A percentile compares a stretch with the other conserved stretches of the same genome.
These are phyloP conservation scores for Aurelia aurita complex sp. Pacific DNA, from an alignment of 30 jellyfish, hydroid and myxozoan genomes.

Conservation along the genomic window DNA sequence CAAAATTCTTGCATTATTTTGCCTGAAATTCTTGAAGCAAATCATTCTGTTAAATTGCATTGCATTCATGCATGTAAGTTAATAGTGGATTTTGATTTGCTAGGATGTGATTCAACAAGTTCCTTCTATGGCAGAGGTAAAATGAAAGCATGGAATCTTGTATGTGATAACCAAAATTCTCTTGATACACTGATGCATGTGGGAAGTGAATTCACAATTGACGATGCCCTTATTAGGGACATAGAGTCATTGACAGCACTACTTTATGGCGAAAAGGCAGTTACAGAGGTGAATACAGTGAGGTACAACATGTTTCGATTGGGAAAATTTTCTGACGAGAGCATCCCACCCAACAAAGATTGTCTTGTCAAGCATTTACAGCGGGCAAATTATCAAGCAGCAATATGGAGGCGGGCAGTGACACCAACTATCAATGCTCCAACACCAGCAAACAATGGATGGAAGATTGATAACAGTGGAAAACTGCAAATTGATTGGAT, in stretches of 20 bases:
- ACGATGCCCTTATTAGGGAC: constrained; percentile 1
- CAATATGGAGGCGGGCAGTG: constrained; percentile 50
- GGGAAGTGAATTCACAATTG: constrained; percentile 27
- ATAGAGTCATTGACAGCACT: constrained; percentile 11
- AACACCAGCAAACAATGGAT: constrained; percentile 41
- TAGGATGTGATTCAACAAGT: constrained; percentile 73
- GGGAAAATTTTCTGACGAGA: constrained; percentile 54
- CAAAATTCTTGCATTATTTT: not conserved
- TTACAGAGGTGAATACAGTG: constrained; percentile 22
- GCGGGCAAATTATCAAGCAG: constrained; percentile 64
- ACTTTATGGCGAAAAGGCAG: constrained; percentile 37
- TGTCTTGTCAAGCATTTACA: constrained; percentile 34
- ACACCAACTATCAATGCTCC: constrained; percentile 48
- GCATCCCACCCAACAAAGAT: constrained; percentile 56
- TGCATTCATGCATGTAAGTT: not conserved
- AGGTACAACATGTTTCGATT: constrained; percentile 31
- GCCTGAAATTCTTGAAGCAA: not conserved
- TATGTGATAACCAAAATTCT: constrained; percentile 9
- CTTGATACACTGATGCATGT: constrained; percentile 16
- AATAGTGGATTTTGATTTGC: not conserved
- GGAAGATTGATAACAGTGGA: constrained; percentile 52
- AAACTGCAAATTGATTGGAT: constrained; percentile 60
- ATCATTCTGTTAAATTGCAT: too few species aligned
- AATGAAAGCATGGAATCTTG: constrained; percentile 31
- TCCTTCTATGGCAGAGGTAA: constrained; percentile 65